Conservation (phyloP, 2,888 invertebrate genomes). For the Lepetodrilus schrolli region DNA sequence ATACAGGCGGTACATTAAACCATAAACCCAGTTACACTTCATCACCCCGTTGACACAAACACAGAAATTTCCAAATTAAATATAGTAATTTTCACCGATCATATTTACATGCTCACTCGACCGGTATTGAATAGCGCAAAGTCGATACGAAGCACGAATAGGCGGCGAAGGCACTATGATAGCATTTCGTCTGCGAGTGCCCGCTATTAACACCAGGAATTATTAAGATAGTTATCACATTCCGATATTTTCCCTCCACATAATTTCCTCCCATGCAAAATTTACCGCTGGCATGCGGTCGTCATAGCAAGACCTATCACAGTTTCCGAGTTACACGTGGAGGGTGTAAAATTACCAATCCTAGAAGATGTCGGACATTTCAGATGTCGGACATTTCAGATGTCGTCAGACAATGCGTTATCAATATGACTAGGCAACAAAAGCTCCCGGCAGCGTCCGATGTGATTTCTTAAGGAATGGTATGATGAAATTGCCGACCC, state of each 20-base stretch:
- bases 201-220: no score
- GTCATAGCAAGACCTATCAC: not conserved
- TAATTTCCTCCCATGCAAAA: not conserved
- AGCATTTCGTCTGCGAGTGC: no score
- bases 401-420: conserved; percentile 16
- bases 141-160: no score
- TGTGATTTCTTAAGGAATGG: conserved; percentile 6
- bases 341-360: conserved; percentile 3
- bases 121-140: no score
- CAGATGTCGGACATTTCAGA: not conserved
- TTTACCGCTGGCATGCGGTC: not conserved
- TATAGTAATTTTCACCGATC: no score
- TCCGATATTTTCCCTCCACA: conserved; percentile 11
- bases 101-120: no score
- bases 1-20: no score
- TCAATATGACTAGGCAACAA: conserved; percentile 15
- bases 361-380: not conserved
- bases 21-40: no score
- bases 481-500: conserved; percentile 26
- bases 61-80: no score
- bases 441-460: not conserved
- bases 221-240: no score
- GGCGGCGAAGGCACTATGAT: no score
- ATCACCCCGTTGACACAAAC: no score
- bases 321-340: not conserved